A percentile compares a stretch with the other conserved stretches of the same genome.
phyloP scores from a whole-genome alignment of 2,797 vertebrate genomes.

The Danio tinwini region DNA sequence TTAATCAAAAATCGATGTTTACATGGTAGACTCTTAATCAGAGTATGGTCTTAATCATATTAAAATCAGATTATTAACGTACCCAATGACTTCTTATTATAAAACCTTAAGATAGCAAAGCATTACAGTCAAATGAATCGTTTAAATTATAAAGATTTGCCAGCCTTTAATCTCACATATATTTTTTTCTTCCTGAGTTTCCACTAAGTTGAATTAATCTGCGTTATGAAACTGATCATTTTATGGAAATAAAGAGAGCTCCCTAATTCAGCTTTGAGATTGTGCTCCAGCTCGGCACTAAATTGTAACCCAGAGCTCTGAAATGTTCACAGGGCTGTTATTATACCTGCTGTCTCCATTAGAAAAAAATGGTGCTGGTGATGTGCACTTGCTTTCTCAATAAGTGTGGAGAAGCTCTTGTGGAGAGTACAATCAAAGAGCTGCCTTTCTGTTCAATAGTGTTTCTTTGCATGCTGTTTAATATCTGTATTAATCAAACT shows the following conservation, averaged over 20 bases:
- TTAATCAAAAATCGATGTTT: too few relatives aligned
- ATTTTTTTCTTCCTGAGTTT: neutral
- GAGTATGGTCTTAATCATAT: too few relatives aligned
- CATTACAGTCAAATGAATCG: too few relatives aligned
- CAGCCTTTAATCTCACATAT: neutral
- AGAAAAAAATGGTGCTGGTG: neutral
- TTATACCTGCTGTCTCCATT: conserved; percentile 28
- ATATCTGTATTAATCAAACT: neutral
- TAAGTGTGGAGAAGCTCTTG: neutral
- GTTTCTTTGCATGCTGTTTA: neutral
- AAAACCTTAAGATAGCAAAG: too few relatives aligned
- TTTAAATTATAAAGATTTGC: too few relatives aligned
- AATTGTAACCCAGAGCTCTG: neutral
- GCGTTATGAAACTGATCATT: neutral
- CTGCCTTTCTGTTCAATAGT: neutral
- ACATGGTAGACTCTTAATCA: too few relatives aligned
- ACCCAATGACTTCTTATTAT: too few relatives aligned
- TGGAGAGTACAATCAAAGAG: neutral
- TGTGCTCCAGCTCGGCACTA: neutral
- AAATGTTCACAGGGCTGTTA: conserved; percentile 19
- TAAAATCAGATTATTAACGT: too few relatives aligned
- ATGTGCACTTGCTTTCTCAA: conserved; percentile 15
- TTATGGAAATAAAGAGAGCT: neutral
- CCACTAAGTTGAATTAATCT: neutral
- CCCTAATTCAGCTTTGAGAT: neutral